These are phyloP conservation scores for Solen grandis DNA, from an alignment of 1,140 invertebrate genomes.

Conservation along the genomic window DNA sequence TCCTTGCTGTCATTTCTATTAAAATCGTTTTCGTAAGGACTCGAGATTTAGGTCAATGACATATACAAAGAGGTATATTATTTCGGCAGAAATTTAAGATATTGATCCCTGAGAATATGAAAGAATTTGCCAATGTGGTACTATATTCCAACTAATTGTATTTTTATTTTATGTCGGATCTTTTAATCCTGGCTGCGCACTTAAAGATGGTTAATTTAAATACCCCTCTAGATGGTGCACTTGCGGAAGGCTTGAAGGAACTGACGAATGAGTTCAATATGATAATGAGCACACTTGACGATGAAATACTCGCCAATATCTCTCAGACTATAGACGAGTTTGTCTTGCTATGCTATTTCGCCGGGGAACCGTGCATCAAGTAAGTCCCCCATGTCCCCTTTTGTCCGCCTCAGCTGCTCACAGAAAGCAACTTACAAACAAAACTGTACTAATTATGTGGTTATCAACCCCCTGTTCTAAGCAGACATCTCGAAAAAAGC, in stretches of 20 bases:
- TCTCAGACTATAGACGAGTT: background rate
- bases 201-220: background rate
- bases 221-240: background rate
- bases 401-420: no score
- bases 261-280: slow-evolving; percentile 5
- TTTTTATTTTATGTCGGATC: background rate
- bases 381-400: no score
- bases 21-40: no score
- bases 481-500: no score
- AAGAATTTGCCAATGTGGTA: background rate
- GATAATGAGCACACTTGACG: background rate
- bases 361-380: background rate
- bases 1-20: no score
- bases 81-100: no score
- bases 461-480: no score
- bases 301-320: background rate
- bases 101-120: background rate
- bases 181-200: background rate
- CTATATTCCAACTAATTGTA: background rate
- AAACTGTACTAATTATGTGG: no score
- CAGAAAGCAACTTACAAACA: no score
- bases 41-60: no score
- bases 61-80: no score
- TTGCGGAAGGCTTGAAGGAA: background rate
- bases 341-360: slow-evolving; percentile 10